Base-by-base conservation (phyloP, 1,140 invertebrate species). In the Ditylenchus dipsaci region DNA sequence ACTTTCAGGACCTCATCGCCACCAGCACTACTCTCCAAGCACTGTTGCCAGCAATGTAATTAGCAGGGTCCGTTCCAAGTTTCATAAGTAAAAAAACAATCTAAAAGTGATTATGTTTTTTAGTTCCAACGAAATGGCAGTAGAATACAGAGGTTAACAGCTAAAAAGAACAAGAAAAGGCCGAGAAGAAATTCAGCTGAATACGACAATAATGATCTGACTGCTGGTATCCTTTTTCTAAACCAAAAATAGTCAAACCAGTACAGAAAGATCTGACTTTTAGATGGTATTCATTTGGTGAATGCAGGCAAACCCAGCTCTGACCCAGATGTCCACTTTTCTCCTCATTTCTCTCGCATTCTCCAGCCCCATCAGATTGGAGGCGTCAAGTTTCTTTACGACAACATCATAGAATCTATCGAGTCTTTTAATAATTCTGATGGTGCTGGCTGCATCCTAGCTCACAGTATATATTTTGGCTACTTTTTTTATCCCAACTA, bases 231-330 rank as follows among this genome's bases (percentile, higher is more conserved):
- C 33, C 11, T 5, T 5, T 38, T 38, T 38, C 11, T 3, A 5
- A 5, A 11, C 3, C 3, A 38, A 11, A 3, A 38, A 5, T 11
- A 38, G 33, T 38, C 33, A 38, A 38, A 11, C 33, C 11, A n/a
- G n/a, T 38, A 38, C 11, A 11, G 33, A 38, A 38, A 38, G 11
- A 15, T 90, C 91, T 66, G 11, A 38, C 3, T 5, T 38, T 38
- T 38, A 38, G 88, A 92, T 81, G 95, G 95, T 1, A 86, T 91
- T 53, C 92, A 97, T 21, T 85, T 96, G 33, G 90, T 97, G 27
- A 98, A 98, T 84, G 89, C 96, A 49, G 93, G 91, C n/a, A 93
- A 97, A 86, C 90, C 92, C 0, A 88, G 90, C 53, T 89, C 89
- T 63, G 95, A 99, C 79, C 89, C 90, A 23, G 94, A 95, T 82